phyloP scores from a whole-genome alignment of 2,113 vertebrate genomes.

The Elephas maximus region DNA sequence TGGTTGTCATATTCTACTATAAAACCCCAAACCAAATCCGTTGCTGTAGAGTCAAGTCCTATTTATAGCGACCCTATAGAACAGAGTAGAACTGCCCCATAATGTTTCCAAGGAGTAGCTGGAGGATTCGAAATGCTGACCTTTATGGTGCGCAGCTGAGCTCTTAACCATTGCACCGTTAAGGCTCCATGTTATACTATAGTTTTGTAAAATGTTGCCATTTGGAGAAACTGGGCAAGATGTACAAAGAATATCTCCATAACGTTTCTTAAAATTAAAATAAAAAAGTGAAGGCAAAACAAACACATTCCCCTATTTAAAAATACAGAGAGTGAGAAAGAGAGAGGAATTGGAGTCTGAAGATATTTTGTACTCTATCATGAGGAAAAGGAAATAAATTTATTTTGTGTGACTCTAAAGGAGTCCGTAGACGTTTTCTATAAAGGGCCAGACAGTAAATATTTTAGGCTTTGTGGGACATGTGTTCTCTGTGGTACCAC shows the following conservation, averaged over 20 bases:
- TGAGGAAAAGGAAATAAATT: background rate
- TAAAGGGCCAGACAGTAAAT: background rate
- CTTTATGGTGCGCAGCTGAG: too few species aligned
- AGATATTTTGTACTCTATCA: background rate
- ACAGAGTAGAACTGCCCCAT: too few species aligned
- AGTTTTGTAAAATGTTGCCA: background rate
- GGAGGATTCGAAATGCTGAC: too few species aligned
- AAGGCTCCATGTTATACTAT: background rate
- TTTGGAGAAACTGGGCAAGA: background rate
- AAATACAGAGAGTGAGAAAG: background rate
- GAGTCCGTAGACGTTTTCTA: background rate
- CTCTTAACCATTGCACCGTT: too few species aligned
- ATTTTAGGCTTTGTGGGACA: background rate
- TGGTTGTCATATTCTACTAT: background rate
- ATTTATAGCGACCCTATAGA: too few species aligned
- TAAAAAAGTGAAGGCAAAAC: background rate
- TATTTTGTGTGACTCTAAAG: background rate
- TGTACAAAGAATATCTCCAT: background rate
- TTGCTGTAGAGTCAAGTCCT: too few species aligned
- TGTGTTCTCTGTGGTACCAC: background rate
- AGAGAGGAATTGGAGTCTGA: background rate
- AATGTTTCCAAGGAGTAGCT: too few species aligned
- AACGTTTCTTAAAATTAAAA: background rate
- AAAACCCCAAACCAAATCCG: too few species aligned
- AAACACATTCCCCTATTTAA: background rate